Conservation (phyloP, 2,888 invertebrate genomes). For the Pachycephus smyrnensis region DNA sequence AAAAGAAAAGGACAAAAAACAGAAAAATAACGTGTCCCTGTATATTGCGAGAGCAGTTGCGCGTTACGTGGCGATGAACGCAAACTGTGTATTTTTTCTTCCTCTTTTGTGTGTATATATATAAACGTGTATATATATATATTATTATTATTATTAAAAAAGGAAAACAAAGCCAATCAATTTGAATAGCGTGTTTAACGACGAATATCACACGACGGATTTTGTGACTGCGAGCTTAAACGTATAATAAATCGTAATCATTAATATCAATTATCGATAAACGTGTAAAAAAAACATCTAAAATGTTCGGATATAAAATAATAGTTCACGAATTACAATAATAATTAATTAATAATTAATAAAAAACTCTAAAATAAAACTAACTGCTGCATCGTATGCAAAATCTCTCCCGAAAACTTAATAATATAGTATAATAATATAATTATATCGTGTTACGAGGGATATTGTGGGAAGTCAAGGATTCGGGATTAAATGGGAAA, state of each 20-base stretch:
- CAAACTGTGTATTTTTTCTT: background rate
- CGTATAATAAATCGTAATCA: constrained; percentile 32
- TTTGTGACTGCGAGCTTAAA: constrained; percentile 59
- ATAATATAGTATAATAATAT: constrained; percentile 38
- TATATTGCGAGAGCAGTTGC: background rate
- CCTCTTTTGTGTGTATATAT: constrained; percentile 14
- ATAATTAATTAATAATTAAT: constrained; percentile 27
- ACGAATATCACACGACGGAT: constrained; percentile 54
- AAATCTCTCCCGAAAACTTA: constrained; percentile 53
- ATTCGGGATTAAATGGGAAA: background rate
- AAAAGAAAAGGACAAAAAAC: constrained; percentile 2
- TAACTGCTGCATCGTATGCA: constrained; percentile 51
- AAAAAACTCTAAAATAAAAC: constrained; percentile 42
- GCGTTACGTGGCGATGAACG: background rate
- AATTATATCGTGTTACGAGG: constrained; percentile 26
- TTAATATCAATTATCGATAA: constrained; percentile 36
- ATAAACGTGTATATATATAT: constrained; percentile 11
- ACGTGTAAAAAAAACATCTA: constrained; percentile 40
- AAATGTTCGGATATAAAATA: constrained; percentile 38
- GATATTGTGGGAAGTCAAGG: background rate
- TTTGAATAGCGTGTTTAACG: constrained; percentile 12
- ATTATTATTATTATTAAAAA: constrained; percentile 29
- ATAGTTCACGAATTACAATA: constrained; percentile 32
- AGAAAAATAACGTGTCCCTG: background rate
- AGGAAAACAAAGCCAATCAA: constrained; percentile 34